A percentile compares a stretch with the other conserved stretches of the same genome.
Conservation (phyloP, 2,797 vertebrate species). For the Phoebastria nigripes region DNA sequence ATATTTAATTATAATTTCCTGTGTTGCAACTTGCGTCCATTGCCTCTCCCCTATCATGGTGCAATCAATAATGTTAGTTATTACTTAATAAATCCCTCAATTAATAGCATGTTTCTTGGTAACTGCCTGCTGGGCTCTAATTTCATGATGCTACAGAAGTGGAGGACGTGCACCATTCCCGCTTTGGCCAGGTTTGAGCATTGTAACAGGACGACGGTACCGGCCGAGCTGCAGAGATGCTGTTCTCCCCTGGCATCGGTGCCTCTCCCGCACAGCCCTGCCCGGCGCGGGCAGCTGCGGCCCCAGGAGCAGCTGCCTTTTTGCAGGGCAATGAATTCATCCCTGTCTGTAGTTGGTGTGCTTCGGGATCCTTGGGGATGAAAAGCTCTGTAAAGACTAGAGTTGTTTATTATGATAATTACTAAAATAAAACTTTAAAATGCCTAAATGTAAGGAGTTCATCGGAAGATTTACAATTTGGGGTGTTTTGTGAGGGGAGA, state of each 20-base stretch:
- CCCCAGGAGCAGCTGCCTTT: background rate
- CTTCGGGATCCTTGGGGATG: background rate
- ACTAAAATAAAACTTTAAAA: background rate
- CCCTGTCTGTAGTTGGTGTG: fast-evolving
- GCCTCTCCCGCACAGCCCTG: background rate
- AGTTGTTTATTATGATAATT: background rate
- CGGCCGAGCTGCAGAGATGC: background rate
- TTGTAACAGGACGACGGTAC: fast-evolving
- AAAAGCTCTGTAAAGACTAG: background rate
- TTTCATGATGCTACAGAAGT: background rate
- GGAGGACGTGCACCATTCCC: background rate
- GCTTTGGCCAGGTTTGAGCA: background rate
- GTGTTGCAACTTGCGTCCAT: background rate
- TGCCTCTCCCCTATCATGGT: fast-evolving
- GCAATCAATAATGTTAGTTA: background rate
- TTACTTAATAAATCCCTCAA: background rate
- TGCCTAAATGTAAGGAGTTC: background rate
- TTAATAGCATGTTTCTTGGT: background rate
- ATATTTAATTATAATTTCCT: background rate
- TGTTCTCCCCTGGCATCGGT: fast-evolving
- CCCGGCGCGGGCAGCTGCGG: fast-evolving
- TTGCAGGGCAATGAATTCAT: fast-evolving
- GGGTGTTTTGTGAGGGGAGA: slow-evolving; percentile 2
- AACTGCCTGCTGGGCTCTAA: background rate
- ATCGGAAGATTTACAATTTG: background rate